phyloP scores from a whole-genome alignment of 1,140 invertebrate species.

The Drosophila kohkoa region DNA sequence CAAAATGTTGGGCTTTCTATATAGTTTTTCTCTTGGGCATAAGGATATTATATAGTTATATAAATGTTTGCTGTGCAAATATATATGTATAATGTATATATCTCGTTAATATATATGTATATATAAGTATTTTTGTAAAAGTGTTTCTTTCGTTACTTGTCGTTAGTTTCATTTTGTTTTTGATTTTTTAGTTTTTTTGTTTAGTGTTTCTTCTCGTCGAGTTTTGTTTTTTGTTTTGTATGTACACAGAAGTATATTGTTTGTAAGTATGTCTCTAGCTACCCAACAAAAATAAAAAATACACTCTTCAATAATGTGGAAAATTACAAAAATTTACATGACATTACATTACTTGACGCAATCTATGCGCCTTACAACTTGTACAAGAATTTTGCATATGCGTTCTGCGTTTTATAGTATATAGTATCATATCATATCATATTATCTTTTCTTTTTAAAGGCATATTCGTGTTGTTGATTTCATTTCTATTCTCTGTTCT shows the following conservation, averaged over 20 bases:
- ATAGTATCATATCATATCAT: conserved; percentile 17
- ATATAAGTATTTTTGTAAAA: conserved; percentile 63
- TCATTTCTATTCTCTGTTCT: background rate
- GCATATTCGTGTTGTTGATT: conserved; percentile 49
- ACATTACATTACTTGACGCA: conserved; percentile 33
- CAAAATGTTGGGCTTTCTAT: conserved; percentile 65
- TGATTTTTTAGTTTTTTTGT: conserved; percentile 25
- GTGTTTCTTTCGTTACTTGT: conserved; percentile 72
- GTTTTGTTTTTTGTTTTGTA: conserved; percentile 28
- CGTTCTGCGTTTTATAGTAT: conserved; percentile 9
- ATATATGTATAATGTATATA: conserved; percentile 83
- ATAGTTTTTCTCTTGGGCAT: conserved; percentile 52
- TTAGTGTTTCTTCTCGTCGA: conserved; percentile 66
- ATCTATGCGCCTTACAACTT: conserved; percentile 32
- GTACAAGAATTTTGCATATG: conserved; percentile 62
- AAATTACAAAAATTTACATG: conserved; percentile 74
- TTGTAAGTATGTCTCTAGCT: conserved; percentile 55
- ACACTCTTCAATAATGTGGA: conserved; percentile 58
- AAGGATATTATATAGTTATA: conserved; percentile 69
- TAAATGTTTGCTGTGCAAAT: conserved; percentile 81
- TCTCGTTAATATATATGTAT: conserved; percentile 57
- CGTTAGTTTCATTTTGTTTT: conserved; percentile 63
- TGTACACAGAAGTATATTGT: conserved; percentile 55
- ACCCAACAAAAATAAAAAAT: conserved; percentile 50
- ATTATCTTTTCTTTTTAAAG: conserved; percentile 46